These are phyloP conservation scores for Leptinotarsa tumamoca DNA, from an alignment of 2,888 invertebrate genomes.

Conservation along the genomic window DNA sequence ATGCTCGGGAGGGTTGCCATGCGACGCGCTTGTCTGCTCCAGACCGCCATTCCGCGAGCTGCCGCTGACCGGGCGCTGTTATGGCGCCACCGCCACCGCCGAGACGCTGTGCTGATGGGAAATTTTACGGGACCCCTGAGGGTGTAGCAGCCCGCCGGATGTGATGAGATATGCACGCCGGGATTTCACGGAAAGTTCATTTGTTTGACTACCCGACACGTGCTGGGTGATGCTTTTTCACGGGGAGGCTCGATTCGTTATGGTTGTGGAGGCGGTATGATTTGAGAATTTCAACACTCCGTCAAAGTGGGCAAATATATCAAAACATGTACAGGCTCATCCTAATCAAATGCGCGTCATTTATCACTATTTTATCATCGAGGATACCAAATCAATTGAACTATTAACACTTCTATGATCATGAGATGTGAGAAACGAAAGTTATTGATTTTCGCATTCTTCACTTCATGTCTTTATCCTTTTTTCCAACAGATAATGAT, in stretches of 20 bases:
- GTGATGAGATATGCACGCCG: slow-evolving; percentile 19
- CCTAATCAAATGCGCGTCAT: too few species aligned
- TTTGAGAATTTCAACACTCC: background rate
- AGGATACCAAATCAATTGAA: too few species aligned
- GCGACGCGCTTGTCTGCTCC: slow-evolving; percentile 60
- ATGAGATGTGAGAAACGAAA: too few species aligned
- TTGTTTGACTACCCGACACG: background rate
- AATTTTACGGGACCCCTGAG: slow-evolving; percentile 23
- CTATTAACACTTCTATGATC: too few species aligned
- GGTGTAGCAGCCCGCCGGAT: slow-evolving; percentile 23
- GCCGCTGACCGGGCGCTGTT: slow-evolving; percentile 63
- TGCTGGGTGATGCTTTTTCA: background rate
- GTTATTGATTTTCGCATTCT: too few species aligned
- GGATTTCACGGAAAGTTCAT: slow-evolving; percentile 21
- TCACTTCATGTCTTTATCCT: too few species aligned
- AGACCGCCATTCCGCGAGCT: slow-evolving; percentile 66
- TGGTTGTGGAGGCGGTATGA: background rate
- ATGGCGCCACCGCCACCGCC: slow-evolving; percentile 45
- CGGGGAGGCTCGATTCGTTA: background rate
- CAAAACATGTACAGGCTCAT: too few species aligned
- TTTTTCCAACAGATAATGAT: too few species aligned
- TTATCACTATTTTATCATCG: too few species aligned
- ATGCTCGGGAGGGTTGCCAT: slow-evolving; percentile 65
- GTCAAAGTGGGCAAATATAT: too few species aligned
- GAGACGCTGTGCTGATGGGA: slow-evolving; percentile 13